Base-by-base conservation (phyloP, 1,140 invertebrate genomes). In the Antheraea mylitta region DNA sequence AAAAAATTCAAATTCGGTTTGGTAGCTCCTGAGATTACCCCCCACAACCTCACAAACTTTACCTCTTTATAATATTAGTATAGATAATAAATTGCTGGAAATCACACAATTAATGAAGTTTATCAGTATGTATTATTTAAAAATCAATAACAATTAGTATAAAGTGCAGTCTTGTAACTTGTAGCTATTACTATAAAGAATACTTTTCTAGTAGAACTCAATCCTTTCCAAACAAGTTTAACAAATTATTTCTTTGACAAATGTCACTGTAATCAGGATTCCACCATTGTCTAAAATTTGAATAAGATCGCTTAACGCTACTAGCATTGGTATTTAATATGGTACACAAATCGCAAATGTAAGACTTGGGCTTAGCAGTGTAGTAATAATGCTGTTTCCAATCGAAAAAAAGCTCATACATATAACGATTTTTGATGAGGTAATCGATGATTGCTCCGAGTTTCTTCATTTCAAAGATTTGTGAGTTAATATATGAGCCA, bases 381-480 rank as follows among this genome's bases (percentile, higher is more conserved):
- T 83, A 89, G 48, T 79, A 81, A 30, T 90, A 90, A 68, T 90
- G 81, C 18, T 87, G 82, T 62, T 87, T 90, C 88, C 88, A 90
- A 58, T 89, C 85, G 59, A 87, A 89, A 64, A 90, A 89, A 64
- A 79, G 82, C 64, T 77, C 75, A 72, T 90, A 90, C n/a, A 74
- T 81, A 0, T 70, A 37, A 0, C 76, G 78, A 19, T 85, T 78
- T 58, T 75, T 73, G n/a, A 90, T 87, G 0, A 89, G 75, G 38
- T 86, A 90, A 67, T 89, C 78, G 7, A 90, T 75, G 3, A 90
- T 77, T 0, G 82, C 81, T 13, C 82, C 86, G 4, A 90, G 65
- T 64, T 89, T 86, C 65, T 85, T 87, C 16, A 89, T 72, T 19
- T 81, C 79, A 58, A 82, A 82, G 0, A 67, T 65, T 69, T 81